These are phyloP conservation scores for Phragmatobia fuliginosa DNA, from an alignment of 2,888 invertebrate species.

Conservation along the genomic window DNA sequence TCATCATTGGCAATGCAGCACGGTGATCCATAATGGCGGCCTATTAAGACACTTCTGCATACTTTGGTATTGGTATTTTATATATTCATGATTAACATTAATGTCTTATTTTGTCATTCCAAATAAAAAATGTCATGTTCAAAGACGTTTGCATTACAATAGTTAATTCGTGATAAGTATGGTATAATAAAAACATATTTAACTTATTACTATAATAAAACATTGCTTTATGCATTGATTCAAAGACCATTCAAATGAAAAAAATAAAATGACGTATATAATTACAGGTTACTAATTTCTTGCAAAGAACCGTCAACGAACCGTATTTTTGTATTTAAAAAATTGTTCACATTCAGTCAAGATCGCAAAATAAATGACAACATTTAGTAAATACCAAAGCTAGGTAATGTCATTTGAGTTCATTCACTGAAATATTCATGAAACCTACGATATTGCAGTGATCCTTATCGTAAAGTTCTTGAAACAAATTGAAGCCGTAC, in stretches of 20 bases:
- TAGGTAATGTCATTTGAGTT: slow-evolving; percentile 28
- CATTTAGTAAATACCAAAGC: slow-evolving; percentile 32
- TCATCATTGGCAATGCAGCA: too few species aligned
- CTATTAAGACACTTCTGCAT: too few species aligned
- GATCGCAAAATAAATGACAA: slow-evolving; percentile 30
- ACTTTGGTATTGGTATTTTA: too few species aligned
- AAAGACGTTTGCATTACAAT: background rate
- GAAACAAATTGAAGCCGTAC: background rate
- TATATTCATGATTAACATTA: too few species aligned
- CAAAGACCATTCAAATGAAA: slow-evolving; percentile 3
- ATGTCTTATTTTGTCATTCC: too few species aligned
- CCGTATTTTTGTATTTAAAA: slow-evolving; percentile 23
- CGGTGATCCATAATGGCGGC: too few species aligned
- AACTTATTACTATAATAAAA: background rate
- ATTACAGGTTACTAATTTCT: slow-evolving; percentile 20
- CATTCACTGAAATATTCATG: slow-evolving; percentile 15
- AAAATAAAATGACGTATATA: background rate
- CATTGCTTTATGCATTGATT: background rate
- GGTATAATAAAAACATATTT: background rate
- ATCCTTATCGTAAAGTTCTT: slow-evolving; percentile 15
- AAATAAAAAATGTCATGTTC: too few species aligned
- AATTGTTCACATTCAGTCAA: slow-evolving; percentile 33
- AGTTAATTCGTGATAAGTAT: background rate
- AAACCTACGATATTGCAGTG: slow-evolving; percentile 6
- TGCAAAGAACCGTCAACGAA: slow-evolving; percentile 29